phyloP scores from a whole-genome alignment of 1,140 invertebrate genomes.

The Conopomorpha cramerella region DNA sequence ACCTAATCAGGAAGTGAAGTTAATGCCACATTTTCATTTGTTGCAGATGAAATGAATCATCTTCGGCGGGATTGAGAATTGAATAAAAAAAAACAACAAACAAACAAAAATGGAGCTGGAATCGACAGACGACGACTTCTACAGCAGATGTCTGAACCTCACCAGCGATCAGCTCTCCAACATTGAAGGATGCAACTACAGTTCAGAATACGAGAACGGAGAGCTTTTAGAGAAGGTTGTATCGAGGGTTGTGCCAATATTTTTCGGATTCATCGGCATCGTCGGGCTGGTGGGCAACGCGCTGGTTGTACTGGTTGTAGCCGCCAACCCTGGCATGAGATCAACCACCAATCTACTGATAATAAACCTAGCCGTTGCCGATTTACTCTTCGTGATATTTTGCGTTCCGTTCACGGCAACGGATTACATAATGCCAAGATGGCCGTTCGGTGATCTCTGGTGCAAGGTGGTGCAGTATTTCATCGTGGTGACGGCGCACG shows the following conservation, averaged over 20 bases:
- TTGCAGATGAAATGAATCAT: too few species aligned
- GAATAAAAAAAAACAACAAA: constrained; percentile 13
- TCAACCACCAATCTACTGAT: constrained; percentile 93
- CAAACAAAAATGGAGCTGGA: too few species aligned
- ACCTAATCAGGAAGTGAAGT: too few species aligned
- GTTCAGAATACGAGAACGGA: constrained; percentile 40
- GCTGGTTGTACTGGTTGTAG: constrained; percentile 84
- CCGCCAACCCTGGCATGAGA: constrained; percentile 87
- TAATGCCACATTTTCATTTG: too few species aligned
- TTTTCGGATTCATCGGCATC: constrained; percentile 87
- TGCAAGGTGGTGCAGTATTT: constrained; percentile 82
- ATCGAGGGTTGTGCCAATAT: constrained; percentile 77
- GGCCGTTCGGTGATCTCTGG: constrained; percentile 91
- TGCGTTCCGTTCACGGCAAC: constrained; percentile 94
- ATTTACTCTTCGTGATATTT: constrained; percentile 92
- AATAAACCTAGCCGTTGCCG: constrained; percentile 85
- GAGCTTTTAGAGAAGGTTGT: constrained; percentile 66
- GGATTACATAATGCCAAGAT: constrained; percentile 83
- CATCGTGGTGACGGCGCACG: constrained; percentile 89
- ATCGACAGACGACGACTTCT: constrained; percentile 45
- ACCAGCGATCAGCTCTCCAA: constrained; percentile 30
- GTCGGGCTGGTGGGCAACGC: constrained; percentile 88
- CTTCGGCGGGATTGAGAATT: too few species aligned
- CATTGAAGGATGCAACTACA: constrained; percentile 36
- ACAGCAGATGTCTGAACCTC: constrained; percentile 43